Conservation (phyloP, 2,113 vertebrate species). For the Stigmatopora argus region DNA sequence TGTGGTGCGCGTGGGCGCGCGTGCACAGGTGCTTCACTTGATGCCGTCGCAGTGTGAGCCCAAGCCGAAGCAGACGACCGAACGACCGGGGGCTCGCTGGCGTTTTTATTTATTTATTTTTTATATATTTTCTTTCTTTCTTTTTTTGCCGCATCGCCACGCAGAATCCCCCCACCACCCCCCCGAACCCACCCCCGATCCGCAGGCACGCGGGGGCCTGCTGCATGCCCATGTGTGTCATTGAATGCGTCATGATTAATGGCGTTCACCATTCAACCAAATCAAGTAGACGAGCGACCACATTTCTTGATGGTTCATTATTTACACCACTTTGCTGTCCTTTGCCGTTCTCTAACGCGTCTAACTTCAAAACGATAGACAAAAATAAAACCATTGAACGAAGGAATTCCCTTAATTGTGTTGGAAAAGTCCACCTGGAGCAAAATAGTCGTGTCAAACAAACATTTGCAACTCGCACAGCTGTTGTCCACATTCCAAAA, state of each 20-base stretch:
- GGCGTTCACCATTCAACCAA: neutral
- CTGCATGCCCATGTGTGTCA: slow-evolving; percentile 8
- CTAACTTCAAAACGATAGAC: neutral
- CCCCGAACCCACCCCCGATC: neutral
- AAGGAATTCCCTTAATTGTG: neutral
- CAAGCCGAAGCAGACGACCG: slow-evolving; percentile 31
- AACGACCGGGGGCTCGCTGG: too few species aligned
- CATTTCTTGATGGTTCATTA: neutral
- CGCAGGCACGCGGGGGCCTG: slow-evolving; percentile 12
- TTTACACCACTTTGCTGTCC: neutral
- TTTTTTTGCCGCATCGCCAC: slow-evolving; percentile 7
- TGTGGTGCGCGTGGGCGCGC: neutral
- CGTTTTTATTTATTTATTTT: too few species aligned
- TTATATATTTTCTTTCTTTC: too few species aligned
- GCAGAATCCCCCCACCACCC: neutral
- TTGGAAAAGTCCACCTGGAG: neutral
- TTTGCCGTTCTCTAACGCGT: neutral
- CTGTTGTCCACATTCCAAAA: neutral
- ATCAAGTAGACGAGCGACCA: neutral
- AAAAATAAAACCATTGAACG: neutral
- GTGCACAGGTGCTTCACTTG: slow-evolving; percentile 72
- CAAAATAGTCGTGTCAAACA: neutral
- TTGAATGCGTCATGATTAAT: slow-evolving; percentile 12
- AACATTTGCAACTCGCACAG: neutral
- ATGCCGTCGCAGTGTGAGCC: slow-evolving; percentile 47